Evolutionary conservation across 1,140 invertebrate genomes (phyloP).

Genomic region (Hermetia illucens): DNA sequence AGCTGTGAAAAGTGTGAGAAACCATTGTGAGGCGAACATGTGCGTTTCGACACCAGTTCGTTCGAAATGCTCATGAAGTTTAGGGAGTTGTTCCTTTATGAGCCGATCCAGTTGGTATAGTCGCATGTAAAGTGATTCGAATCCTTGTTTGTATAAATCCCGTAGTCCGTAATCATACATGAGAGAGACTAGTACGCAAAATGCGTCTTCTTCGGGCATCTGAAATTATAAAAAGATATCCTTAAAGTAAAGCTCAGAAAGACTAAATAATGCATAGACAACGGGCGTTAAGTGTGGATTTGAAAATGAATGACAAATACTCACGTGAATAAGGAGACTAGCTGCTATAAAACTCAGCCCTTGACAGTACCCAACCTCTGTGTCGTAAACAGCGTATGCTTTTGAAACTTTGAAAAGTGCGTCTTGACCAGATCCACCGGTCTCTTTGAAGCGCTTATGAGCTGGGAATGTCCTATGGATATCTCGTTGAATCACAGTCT

Average conservation of each 20-base stretch:
- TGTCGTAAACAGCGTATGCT: constrained; percentile 94
- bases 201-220: constrained; percentile 99
- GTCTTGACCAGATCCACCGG: constrained; percentile 72
- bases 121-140: constrained; percentile 87
- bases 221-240: constrained; percentile 34
- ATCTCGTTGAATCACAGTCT: constrained; percentile 87
- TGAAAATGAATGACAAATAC: constrained; percentile 23
- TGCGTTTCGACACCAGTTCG: constrained; percentile 90
- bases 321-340: constrained; percentile 85
- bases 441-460: constrained; percentile 94
- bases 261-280: too few species aligned
- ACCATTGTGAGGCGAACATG: constrained; percentile 99
- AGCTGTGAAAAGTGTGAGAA: constrained; percentile 95
- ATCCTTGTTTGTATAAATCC: constrained; percentile 91
- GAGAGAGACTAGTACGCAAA: constrained; percentile 88
- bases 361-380: constrained; percentile 97
- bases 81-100: constrained; percentile 73
- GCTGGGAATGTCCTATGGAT: constrained; percentile 97
- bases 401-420: constrained; percentile 89
- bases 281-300: background rate
- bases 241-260: background rate
- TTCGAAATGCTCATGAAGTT: constrained; percentile 80
- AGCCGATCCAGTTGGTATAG: constrained; percentile 94
- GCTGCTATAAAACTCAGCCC: constrained; percentile 94
- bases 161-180: constrained; percentile 95